Evolutionary conservation across 2,797 vertebrate species (phyloP).

Genomic region (Takifugu ocellatus): DNA sequence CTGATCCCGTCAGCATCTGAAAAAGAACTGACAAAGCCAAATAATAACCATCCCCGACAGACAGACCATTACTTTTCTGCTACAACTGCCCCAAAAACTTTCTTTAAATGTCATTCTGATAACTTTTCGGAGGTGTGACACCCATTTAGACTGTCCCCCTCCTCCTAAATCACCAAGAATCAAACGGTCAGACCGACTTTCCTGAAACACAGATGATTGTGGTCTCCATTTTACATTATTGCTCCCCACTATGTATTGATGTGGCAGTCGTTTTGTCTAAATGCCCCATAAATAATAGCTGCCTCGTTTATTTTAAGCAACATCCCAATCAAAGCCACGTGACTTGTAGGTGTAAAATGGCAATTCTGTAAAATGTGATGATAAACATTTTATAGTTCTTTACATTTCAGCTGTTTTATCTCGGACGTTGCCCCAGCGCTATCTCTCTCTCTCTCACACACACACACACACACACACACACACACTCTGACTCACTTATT

Average conservation of each 20-base stretch:
- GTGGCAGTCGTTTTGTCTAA: constrained; percentile 16
- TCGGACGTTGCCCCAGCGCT: background rate
- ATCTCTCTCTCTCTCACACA: background rate
- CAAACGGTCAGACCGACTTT: constrained; percentile 12
- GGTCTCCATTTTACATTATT: background rate
- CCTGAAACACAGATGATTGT: constrained; percentile 21
- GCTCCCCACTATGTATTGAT: background rate
- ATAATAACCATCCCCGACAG: no score
- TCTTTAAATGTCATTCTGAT: constrained; percentile 4
- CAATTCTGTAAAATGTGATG: constrained; percentile 15
- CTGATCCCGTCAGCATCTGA: no score
- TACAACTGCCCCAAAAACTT: no score
- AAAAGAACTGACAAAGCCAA: no score
- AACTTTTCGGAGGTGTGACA: constrained; percentile 13
- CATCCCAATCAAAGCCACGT: constrained; percentile 17
- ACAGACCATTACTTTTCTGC: no score
- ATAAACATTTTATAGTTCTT: constrained; percentile 15
- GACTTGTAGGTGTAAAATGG: constrained; percentile 15
- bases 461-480: background rate
- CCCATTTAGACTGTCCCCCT: constrained; percentile 2
- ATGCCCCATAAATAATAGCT: constrained; percentile 5
- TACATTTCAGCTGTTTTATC: constrained; percentile 18
- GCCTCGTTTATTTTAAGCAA: constrained; percentile 30
- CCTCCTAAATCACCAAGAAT: constrained; percentile 1
- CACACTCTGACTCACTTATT: constrained; percentile 3